Evolutionary conservation across 1,140 invertebrate species (phyloP).

Genomic region (Calephelis virginiensis): DNA sequence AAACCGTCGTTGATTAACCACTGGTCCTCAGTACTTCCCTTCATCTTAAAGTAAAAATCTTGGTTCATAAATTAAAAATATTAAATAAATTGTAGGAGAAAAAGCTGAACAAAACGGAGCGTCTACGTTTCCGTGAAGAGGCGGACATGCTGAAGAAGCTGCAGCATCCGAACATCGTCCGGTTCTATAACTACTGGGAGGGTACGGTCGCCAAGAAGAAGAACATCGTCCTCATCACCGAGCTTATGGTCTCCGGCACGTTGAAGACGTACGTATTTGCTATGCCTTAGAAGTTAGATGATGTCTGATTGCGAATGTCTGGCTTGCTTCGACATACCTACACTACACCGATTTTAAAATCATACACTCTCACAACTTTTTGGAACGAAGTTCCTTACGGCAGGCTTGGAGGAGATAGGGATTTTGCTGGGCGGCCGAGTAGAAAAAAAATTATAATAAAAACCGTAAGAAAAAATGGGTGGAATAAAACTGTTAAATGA

Average conservation of each 20-base stretch:
- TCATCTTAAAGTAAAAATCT: background rate
- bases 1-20: no score
- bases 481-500: no score
- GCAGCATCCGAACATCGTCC: conserved; percentile 99
- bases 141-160: conserved; percentile 99
- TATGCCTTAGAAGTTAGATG: no score
- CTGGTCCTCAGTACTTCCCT: background rate
- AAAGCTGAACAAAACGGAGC: conserved; percentile 93
- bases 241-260: conserved; percentile 99
- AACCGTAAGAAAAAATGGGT: no score
- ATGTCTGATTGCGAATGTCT: no score
- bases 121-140: conserved; percentile 97
- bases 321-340: no score
- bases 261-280: conserved; percentile 82
- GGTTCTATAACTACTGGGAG: conserved; percentile 99
- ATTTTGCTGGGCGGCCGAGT: no score
- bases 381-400: no score
- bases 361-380: no score
- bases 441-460: no score
- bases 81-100: conserved; percentile 82
- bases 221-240: conserved; percentile 99
- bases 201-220: conserved; percentile 93
- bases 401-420: no score
- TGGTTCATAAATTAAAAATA: background rate
- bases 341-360: no score